phyloP scores from a whole-genome alignment of 2,888 invertebrate species.

The Troides aeacus region DNA sequence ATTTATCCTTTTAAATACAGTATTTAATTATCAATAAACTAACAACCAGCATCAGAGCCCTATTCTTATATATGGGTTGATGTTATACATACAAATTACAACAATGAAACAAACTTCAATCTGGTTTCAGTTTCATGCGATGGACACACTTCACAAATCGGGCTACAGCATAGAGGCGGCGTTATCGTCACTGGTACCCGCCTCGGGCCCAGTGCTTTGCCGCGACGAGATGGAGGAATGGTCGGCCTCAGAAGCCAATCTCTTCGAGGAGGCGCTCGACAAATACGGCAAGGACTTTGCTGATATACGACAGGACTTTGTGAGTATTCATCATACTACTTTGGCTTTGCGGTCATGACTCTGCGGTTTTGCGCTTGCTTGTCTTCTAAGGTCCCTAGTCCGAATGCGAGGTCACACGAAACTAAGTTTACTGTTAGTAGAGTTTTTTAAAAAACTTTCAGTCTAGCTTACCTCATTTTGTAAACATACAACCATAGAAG shows the following conservation, averaged over 20 bases:
- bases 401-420: too few species aligned
- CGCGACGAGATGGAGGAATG: slow-evolving; percentile 99
- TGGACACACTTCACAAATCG: slow-evolving; percentile 97
- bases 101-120: slow-evolving; percentile 1
- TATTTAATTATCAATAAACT: too few species aligned
- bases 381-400: too few species aligned
- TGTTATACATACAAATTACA: background rate
- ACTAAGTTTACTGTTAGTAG: too few species aligned
- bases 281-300: slow-evolving; percentile 99
- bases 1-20: too few species aligned
- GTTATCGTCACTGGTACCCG: slow-evolving; percentile 95
- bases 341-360: background rate
- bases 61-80: too few species aligned
- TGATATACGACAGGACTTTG: slow-evolving; percentile 98
- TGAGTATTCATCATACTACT: slow-evolving; percentile 73
- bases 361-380: too few species aligned
- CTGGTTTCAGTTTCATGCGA: slow-evolving; percentile 92
- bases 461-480: too few species aligned
- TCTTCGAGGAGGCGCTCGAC: slow-evolving; percentile 99
- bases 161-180: slow-evolving; percentile 95
- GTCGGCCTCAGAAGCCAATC: slow-evolving; percentile 99
- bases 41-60: too few species aligned
- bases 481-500: too few species aligned
- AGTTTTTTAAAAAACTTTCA: too few species aligned
- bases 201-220: slow-evolving; percentile 96